Evolutionary conservation across 2,797 vertebrate species (phyloP), one percentile per base, ranked within the genome.

Genomic region (Eurystomus glaucurus): DNA sequence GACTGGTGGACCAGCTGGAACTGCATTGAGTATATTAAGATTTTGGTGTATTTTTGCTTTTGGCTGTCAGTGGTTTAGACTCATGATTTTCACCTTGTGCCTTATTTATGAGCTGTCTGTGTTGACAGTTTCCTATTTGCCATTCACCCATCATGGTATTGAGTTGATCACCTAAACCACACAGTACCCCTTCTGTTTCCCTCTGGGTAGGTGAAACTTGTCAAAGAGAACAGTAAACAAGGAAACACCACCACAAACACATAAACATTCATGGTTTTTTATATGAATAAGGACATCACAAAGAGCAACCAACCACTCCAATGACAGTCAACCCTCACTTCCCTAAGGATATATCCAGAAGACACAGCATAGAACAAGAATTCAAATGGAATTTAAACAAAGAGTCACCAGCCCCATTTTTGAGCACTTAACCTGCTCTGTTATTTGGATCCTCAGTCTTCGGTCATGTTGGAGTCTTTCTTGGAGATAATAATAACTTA

Each of bases 91-190:
- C 88, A 61, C 91, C 86, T 45, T 83, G 81, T 61, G 60, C 75
- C 68, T 96, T 93, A 94, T 96, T 97, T 96, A 96, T 79, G 89
- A 97, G 85, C 76, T 96, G 85, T 95, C 91, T 61, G 93, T 69
- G 72, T 54, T 93, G 92, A 69, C 92, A 58, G 69, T 75, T 94
- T 91, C 61, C 72, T 91, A 12, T 89, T 94, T 91, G 71, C 72
- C 50, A 51, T 82, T 96, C 78, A 81, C 46, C 46, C 54, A 20
- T 96, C 82, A 75, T 19, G 41, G 50, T 90, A 54, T 13, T 93
- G 82, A 90, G 76, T 14, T 65, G 94, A 85, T 95, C 88, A 88
- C 78, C 92, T 85, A 89, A 95, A 83, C 87, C 84, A 95, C 93
- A 95, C 79, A 93, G 61, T 93, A 71, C 20, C 61, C 64, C 61